Evolutionary conservation across 2,888 invertebrate species (phyloP).

Genomic region (Agrenia bidenticulata): DNA sequence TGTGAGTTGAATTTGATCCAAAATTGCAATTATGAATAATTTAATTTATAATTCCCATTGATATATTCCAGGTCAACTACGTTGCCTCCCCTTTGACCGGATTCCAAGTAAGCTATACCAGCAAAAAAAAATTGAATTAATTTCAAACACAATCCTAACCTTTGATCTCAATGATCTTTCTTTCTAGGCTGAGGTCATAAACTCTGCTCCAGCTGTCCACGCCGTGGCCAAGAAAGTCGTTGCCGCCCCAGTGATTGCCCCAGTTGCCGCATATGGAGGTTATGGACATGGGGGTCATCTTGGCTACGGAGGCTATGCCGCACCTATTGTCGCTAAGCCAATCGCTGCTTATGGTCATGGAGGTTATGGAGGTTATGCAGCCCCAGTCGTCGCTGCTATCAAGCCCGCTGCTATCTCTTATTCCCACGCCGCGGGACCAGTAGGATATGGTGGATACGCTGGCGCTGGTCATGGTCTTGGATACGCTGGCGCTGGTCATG

Average conservation of each 20-base stretch:
- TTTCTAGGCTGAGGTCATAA: slow-evolving; percentile 21
- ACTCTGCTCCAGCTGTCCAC: slow-evolving; percentile 26
- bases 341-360: slow-evolving; percentile 14
- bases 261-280: slow-evolving; percentile 11
- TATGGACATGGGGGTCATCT: slow-evolving; percentile 19
- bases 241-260: slow-evolving; percentile 22
- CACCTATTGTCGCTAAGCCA: slow-evolving; percentile 22
- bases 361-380: neutral
- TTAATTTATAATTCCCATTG: neutral
- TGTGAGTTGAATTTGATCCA: neutral
- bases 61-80: slow-evolving; percentile 13
- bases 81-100: slow-evolving; percentile 5
- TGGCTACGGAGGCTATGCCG: slow-evolving; percentile 11
- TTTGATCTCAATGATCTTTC: too few species aligned
- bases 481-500: slow-evolving; percentile 18
- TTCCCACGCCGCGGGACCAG: slow-evolving; percentile 1
- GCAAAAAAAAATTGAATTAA: neutral
- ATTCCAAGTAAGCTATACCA: neutral
- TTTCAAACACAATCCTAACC: too few species aligned
- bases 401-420: slow-evolving; percentile 7
- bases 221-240: slow-evolving; percentile 23
- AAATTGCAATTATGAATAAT: neutral
- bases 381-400: slow-evolving; percentile 7
- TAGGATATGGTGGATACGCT: slow-evolving; percentile 7
- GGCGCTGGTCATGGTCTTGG: slow-evolving; percentile 6